phyloP scores from a whole-genome alignment of 2,113 vertebrate genomes.

The Elephas maximus region DNA sequence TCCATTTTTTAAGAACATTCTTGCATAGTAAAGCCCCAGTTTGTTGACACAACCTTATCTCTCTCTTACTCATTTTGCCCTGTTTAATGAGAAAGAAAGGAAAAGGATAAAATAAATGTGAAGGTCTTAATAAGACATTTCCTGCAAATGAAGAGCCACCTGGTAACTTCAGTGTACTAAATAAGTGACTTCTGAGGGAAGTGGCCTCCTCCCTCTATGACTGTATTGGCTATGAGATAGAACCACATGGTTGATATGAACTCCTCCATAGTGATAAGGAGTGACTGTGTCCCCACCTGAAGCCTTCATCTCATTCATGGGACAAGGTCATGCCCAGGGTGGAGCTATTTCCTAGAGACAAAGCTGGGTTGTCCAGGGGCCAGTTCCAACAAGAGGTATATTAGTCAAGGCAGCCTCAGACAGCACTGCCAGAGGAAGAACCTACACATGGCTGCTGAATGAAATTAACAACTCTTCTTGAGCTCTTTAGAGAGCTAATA shows the following conservation, averaged over 20 bases:
- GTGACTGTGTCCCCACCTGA: not conserved
- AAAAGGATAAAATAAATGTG: not conserved
- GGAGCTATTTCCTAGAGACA: not conserved
- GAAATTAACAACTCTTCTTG: not conserved
- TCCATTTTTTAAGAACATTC: constrained; percentile 71
- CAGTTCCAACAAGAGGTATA: not conserved
- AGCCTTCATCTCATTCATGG: not conserved
- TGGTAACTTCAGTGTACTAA: not conserved
- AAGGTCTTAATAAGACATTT: not conserved
- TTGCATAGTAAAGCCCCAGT: constrained; percentile 66
- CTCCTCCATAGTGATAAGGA: no score
- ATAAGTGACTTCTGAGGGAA: not conserved
- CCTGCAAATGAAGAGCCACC: not conserved
- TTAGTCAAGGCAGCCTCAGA: not conserved
- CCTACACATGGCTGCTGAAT: not conserved
- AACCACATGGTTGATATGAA: not conserved
- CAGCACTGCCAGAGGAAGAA: not conserved
- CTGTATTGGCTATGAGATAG: no score
- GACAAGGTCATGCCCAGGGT: not conserved
- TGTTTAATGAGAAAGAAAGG: constrained; percentile 26
- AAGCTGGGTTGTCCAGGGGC: not conserved
- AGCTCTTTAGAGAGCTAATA: not conserved
- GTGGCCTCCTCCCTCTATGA: not conserved
- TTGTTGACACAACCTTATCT: constrained; percentile 67
- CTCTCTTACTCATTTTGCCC: constrained; percentile 48